These are phyloP conservation scores for Crotalus tigris DNA, from an alignment of 2,113 vertebrate species.

Conservation along the genomic window DNA sequence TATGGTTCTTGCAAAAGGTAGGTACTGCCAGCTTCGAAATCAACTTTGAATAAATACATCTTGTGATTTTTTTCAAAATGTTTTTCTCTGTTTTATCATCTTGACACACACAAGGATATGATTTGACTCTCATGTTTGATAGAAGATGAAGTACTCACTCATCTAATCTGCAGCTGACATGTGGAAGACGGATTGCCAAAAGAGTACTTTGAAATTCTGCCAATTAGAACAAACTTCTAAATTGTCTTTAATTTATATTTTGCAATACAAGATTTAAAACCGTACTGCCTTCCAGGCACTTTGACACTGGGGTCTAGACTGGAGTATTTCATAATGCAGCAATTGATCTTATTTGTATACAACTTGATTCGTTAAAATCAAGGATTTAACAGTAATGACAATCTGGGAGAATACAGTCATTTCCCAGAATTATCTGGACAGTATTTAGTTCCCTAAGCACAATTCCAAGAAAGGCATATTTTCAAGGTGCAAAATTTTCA, in stretches of 20 bases:
- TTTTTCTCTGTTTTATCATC: neutral
- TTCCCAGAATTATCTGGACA: neutral
- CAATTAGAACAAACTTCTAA: neutral
- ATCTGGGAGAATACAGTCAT: neutral
- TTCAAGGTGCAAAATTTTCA: neutral
- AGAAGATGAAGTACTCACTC: slow-evolving; percentile 39
- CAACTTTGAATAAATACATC: slow-evolving; percentile 22
- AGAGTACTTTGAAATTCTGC: neutral
- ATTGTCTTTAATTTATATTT: neutral
- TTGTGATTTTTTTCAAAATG: neutral
- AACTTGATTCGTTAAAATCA: neutral
- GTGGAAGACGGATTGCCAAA: slow-evolving; percentile 46
- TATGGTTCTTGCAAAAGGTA: slow-evolving; percentile 39
- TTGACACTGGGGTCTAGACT: neutral
- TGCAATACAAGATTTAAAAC: neutral
- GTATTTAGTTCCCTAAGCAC: neutral
- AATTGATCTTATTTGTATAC: neutral
- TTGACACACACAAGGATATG: slow-evolving; percentile 13
- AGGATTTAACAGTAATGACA: neutral
- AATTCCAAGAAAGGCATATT: neutral
- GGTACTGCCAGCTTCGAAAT: slow-evolving; percentile 30
- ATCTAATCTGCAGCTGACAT: slow-evolving; percentile 11
- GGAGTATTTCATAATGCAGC: neutral
- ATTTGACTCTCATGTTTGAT: slow-evolving; percentile 53
- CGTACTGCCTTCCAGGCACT: too few relatives aligned